These are phyloP conservation scores for Carabus problematicus DNA, from an alignment of 2,888 invertebrate genomes.

Conservation along the genomic window DNA sequence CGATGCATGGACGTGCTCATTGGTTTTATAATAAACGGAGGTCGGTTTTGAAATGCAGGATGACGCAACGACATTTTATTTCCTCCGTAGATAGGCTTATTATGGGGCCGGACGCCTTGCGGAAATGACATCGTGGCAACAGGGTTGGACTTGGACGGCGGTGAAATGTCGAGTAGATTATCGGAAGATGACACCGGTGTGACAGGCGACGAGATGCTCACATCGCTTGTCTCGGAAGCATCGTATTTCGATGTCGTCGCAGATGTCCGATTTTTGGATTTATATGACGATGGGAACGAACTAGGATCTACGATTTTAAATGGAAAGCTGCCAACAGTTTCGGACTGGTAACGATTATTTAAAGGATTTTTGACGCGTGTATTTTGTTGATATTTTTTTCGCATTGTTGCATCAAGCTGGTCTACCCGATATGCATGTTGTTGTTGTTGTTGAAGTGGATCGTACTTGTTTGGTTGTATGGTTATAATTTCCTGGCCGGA, in stretches of 20 bases:
- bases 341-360: too few species aligned
- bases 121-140: neutral
- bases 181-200: too few species aligned
- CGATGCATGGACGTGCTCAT: constrained; percentile 36
- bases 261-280: constrained; percentile 1
- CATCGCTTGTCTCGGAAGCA: too few species aligned
- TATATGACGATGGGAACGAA: neutral
- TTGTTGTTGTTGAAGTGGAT: constrained; percentile 2
- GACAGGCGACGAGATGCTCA: too few species aligned
- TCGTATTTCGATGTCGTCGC: neutral
- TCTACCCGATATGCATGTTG: neutral
- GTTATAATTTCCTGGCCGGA: constrained; percentile 9
- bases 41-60: constrained; percentile 34
- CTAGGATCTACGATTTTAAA: too few species aligned
- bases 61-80: constrained; percentile 9
- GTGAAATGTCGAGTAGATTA: too few species aligned
- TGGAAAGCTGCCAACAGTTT: too few species aligned
- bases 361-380: too few species aligned
- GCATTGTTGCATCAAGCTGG: neutral
- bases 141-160: too few species aligned
- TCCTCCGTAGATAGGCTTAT: neutral
- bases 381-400: constrained; percentile 12
- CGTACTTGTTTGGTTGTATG: constrained; percentile 14
- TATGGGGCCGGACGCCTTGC: neutral
- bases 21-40: constrained; percentile 42